phyloP scores from a whole-genome alignment of 2,797 vertebrate genomes.

The Remorina albescens region DNA sequence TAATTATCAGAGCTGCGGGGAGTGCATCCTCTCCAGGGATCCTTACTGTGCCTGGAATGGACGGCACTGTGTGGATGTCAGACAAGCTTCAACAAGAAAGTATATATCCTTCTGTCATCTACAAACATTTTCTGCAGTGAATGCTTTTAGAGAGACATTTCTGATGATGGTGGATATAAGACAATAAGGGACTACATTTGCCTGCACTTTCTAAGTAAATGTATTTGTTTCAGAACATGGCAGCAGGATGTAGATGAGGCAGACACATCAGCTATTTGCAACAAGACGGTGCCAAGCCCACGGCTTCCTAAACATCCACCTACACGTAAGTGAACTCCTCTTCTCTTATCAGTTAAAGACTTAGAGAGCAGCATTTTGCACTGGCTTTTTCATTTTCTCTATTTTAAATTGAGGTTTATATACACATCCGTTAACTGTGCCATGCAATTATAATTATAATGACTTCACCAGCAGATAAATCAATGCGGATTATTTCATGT shows the following conservation, averaged over 20 bases:
- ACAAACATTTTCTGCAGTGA: not conserved
- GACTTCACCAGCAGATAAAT: constrained; percentile 8
- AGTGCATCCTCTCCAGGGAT: constrained; percentile 94
- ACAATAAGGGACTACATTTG: not conserved
- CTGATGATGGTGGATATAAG: constrained; percentile 11
- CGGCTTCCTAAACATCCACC: constrained; percentile 65
- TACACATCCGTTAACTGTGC: constrained; percentile 16
- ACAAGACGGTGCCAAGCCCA: constrained; percentile 67
- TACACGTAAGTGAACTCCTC: constrained; percentile 78
- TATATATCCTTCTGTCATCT: constrained; percentile 45
- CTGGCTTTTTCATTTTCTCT: constrained; percentile 10
- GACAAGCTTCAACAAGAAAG: constrained; percentile 73
- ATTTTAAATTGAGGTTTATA: constrained; percentile 19
- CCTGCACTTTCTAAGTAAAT: constrained; percentile 31
- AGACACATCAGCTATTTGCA: constrained; percentile 82
- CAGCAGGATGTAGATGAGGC: constrained; percentile 91
- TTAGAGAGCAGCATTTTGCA: constrained; percentile 17
- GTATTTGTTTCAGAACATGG: constrained; percentile 84
- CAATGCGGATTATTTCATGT: constrained; percentile 18
- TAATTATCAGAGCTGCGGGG: constrained; percentile 93
- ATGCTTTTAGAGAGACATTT: constrained; percentile 1
- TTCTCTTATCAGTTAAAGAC: constrained; percentile 31
- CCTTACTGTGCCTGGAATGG: constrained; percentile 95
- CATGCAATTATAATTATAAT: constrained; percentile 21
- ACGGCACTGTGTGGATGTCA: constrained; percentile 84